These are phyloP conservation scores for Caenorhabditis imperialis DNA, from an alignment of 2,888 invertebrate genomes.

Conservation along the genomic window DNA sequence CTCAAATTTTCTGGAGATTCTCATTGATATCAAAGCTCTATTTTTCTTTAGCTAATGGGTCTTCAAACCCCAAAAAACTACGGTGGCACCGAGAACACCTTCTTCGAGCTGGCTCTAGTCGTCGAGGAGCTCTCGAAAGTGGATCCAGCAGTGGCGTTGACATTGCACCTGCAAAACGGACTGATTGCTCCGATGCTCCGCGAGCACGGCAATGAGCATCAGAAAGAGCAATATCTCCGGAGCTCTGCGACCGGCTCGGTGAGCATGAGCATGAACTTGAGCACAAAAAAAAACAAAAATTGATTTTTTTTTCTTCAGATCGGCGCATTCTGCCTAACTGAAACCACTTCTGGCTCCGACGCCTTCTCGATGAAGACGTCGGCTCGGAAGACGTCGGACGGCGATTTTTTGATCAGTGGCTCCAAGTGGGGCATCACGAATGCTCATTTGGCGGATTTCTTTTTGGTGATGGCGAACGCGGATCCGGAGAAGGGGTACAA, in stretches of 20 bases:
- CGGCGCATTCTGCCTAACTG: slow-evolving; percentile 84
- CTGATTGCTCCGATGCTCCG: slow-evolving; percentile 89
- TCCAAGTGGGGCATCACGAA: slow-evolving; percentile 99
- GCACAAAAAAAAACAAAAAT: neutral
- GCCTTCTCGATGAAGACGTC: slow-evolving; percentile 94
- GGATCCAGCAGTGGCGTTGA: slow-evolving; percentile 89
- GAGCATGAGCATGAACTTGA: neutral
- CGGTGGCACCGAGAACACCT: slow-evolving; percentile 86
- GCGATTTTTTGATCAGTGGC: slow-evolving; percentile 90
- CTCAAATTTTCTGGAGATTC: too few relatives aligned
- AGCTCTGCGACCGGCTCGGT: slow-evolving; percentile 87
- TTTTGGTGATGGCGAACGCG: slow-evolving; percentile 81
- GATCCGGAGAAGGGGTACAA: slow-evolving; percentile 71
- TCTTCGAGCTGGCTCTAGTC: slow-evolving; percentile 89
- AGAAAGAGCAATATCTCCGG: slow-evolving; percentile 91
- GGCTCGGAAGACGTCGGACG: slow-evolving; percentile 88
- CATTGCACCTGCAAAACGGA: slow-evolving; percentile 95
- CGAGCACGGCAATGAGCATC: slow-evolving; percentile 88
- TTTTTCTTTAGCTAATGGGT: slow-evolving; percentile 93
- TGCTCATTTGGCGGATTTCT: slow-evolving; percentile 92
- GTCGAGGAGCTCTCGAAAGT: slow-evolving; percentile 93
- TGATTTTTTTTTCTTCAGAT: slow-evolving; percentile 78
- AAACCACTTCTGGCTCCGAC: slow-evolving; percentile 92
- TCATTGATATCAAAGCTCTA: too few relatives aligned
- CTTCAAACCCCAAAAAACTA: slow-evolving; percentile 90